Evolutionary conservation across 2,113 vertebrate genomes (phyloP), one percentile per base, ranked within the genome.

Genomic region (Neolamprologus longior): DNA sequence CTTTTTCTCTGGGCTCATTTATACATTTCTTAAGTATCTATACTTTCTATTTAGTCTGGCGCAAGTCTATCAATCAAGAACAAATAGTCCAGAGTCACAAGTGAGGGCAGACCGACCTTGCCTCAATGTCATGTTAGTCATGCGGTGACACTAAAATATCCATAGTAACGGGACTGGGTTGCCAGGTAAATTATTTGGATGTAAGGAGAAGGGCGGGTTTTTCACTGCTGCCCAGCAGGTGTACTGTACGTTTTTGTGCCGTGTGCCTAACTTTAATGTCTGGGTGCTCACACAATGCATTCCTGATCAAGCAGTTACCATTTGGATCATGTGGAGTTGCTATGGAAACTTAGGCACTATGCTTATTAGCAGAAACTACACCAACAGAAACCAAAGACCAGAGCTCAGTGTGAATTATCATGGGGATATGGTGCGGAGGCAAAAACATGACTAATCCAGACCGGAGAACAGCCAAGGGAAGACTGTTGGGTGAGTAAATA

Each of bases 261-360:
- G 2, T 17, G 83, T 66, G 40, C 35, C 83, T 24, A 90, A 89
- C 82, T 87, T 91, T 84, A 90, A 88, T 83, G 83, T 90, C 68
- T 89, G 21, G 35, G 84, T 83, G 68, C 71, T 88, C 58, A 68
- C 58, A 31, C 54, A 40, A 68, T 94, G 90, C 92, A 92, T 92
- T 93, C 91, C 85, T 92, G 89, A 93, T 92, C 90, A 91, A 90
- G 82, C 86, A 80, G 86, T 88, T 91, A 89, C 87, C 9, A 73
- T 89, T 90, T 86, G 82, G 92, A 94, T 95, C 92, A 86, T 94
- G 93, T 89, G 91, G 92, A 91, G 96, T 97, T 96, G 95, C 96
- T 94, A 96, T 96, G 96, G 96, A 95, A 95, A 96, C 95, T 31
- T 89, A 50, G 91, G 89, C 90, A 86, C 93, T 91, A 88, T 92